Conservation (phyloP, 2,797 vertebrate species). For the Nasua narica region DNA sequence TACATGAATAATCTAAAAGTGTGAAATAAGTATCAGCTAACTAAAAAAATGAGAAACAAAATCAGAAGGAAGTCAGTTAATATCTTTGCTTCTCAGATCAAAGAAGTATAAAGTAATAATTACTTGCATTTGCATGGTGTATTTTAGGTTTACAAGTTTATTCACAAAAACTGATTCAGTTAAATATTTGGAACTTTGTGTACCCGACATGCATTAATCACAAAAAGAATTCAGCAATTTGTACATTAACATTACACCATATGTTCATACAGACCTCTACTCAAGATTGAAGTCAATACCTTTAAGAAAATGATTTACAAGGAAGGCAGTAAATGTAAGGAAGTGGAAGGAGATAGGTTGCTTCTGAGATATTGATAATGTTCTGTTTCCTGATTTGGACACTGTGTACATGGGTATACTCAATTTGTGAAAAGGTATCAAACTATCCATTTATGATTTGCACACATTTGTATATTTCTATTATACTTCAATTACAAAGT, state of each 20-base stretch:
- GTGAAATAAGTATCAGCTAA: not conserved
- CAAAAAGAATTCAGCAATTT: not conserved
- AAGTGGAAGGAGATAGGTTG: not conserved
- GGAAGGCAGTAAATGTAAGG: not conserved
- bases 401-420: not conserved
- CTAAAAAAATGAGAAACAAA: not conserved
- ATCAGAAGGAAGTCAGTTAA: not conserved
- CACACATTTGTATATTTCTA: not conserved
- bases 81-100: not conserved
- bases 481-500: not conserved
- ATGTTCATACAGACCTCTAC: not conserved
- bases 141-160: not conserved
- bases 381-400: not conserved
- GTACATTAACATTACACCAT: not conserved
- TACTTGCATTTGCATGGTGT: not conserved
- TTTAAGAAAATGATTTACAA: not conserved
- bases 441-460: not conserved
- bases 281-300: not conserved
- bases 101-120: not conserved
- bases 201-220: not conserved
- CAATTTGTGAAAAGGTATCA: not conserved
- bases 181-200: not conserved
- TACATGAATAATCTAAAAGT: not conserved
- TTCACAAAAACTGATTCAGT: not conserved
- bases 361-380: not conserved